phyloP scores from a whole-genome alignment of 2,113 vertebrate genomes.

The Neolamprologus sp. region DNA sequence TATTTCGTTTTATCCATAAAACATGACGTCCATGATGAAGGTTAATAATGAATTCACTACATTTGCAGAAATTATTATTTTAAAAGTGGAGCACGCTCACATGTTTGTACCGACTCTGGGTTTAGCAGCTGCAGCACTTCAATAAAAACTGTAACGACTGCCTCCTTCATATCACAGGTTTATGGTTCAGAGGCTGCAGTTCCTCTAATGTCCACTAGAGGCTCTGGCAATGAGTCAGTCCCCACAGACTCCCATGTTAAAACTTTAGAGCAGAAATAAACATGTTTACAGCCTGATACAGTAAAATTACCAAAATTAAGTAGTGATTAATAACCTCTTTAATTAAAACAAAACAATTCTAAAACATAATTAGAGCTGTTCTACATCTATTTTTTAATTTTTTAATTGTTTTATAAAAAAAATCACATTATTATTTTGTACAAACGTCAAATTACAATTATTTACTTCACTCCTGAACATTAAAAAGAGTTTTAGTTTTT shows the following conservation, averaged over 20 bases:
- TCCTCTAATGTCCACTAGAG: not conserved
- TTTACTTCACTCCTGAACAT: not conserved
- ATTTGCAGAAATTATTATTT: not conserved
- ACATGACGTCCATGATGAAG: not conserved
- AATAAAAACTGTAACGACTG: not conserved
- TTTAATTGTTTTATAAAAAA: not conserved
- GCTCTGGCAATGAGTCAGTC: not conserved
- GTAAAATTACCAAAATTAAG: not conserved
- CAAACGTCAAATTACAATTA: rapidly evolving
- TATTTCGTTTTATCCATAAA: not conserved
- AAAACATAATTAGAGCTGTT: not conserved
- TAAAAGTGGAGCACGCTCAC: not conserved
- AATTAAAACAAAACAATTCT: not conserved
- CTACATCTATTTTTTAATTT: rapidly evolving
- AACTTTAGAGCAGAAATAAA: not conserved
- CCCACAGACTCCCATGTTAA: rapidly evolving
- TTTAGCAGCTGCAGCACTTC: not conserved
- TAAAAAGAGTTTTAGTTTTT: not conserved
- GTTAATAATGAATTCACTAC: not conserved
- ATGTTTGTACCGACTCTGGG: not conserved
- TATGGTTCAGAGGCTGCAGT: not conserved
- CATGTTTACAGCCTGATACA: not conserved
- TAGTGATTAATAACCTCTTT: not conserved
- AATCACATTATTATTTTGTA: not conserved
- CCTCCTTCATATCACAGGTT: not conserved